phyloP scores from a whole-genome alignment of 1,140 invertebrate genomes.

The Akabosia matsudoensis region DNA sequence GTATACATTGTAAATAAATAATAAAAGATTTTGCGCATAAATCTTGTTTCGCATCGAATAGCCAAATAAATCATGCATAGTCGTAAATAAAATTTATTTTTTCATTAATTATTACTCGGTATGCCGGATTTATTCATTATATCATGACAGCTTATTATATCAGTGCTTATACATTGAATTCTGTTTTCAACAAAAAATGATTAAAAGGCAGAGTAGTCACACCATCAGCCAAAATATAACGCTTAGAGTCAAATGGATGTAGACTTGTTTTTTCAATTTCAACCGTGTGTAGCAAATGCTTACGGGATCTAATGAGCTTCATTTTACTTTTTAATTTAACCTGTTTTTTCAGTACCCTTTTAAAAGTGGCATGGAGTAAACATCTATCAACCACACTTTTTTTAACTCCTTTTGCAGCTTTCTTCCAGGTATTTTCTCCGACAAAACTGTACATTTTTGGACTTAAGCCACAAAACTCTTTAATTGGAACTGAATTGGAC shows the following conservation, averaged over 20 bases:
- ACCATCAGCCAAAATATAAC: conserved; percentile 30
- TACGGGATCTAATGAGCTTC: conserved; percentile 24
- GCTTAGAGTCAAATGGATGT: conserved; percentile 32
- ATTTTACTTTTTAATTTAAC: conserved; percentile 10
- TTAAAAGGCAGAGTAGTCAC: conserved; percentile 27
- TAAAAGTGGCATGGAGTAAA: not conserved
- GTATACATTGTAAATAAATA: too few relatives aligned
- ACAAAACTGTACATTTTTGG: conserved; percentile 53
- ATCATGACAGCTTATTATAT: too few relatives aligned
- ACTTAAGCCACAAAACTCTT: conserved; percentile 52
- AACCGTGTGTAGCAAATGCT: conserved; percentile 15
- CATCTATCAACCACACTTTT: not conserved
- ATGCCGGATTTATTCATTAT: too few relatives aligned
- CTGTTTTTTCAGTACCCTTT: conserved; percentile 7
- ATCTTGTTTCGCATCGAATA: too few relatives aligned
- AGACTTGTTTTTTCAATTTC: not conserved
- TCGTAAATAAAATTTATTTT: too few relatives aligned
- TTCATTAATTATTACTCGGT: too few relatives aligned
- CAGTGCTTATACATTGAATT: not conserved
- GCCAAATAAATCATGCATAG: too few relatives aligned
- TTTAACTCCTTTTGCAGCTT: conserved; percentile 26
- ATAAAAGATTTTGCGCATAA: too few relatives aligned
- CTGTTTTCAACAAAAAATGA: conserved; percentile 8
- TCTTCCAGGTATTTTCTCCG: conserved; percentile 30
- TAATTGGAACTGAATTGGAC: conserved; percentile 50